A percentile compares a stretch with the other conserved stretches of the same genome.
These are phyloP conservation scores for Meteorus cinctellus DNA, from an alignment of 2,888 invertebrate species.

Conservation along the genomic window DNA sequence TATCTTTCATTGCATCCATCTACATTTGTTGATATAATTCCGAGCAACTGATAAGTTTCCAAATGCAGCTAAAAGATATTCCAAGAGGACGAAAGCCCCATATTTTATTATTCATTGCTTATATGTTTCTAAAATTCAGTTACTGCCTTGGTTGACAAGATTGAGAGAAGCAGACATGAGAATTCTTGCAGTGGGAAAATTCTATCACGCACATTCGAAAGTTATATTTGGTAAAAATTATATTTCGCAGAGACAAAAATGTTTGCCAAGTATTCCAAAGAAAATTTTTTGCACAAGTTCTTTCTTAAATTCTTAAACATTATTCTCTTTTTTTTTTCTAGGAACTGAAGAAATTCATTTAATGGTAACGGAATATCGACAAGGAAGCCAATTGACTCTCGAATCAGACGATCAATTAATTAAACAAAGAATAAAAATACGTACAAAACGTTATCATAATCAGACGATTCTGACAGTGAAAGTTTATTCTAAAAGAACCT, in stretches of 20 bases:
- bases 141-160: constrained; percentile 59
- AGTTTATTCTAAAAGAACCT: constrained; percentile 54
- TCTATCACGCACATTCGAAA: constrained; percentile 55
- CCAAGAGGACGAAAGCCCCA: neutral
- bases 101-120: constrained; percentile 13
- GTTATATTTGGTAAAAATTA: constrained; percentile 55
- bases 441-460: constrained; percentile 53
- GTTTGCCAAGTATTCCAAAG: too few species aligned
- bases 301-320: constrained; percentile 4
- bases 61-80: too few species aligned
- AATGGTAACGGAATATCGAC: constrained; percentile 56
- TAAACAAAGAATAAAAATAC: constrained; percentile 58
- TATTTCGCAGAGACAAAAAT: too few species aligned
- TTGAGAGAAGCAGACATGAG: constrained; percentile 59
- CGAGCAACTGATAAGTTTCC: too few species aligned
- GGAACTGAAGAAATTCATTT: constrained; percentile 54
- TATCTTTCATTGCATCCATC: neutral
- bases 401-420: constrained; percentile 56
- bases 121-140: constrained; percentile 44
- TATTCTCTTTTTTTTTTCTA: constrained; percentile 32
- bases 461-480: constrained; percentile 55
- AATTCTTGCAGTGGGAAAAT: constrained; percentile 56
- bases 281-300: too few species aligned
- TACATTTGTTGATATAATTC: too few species aligned
- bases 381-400: constrained; percentile 54